Conservation (phyloP, 2,888 invertebrate species). For the Aphodius sticticus region DNA sequence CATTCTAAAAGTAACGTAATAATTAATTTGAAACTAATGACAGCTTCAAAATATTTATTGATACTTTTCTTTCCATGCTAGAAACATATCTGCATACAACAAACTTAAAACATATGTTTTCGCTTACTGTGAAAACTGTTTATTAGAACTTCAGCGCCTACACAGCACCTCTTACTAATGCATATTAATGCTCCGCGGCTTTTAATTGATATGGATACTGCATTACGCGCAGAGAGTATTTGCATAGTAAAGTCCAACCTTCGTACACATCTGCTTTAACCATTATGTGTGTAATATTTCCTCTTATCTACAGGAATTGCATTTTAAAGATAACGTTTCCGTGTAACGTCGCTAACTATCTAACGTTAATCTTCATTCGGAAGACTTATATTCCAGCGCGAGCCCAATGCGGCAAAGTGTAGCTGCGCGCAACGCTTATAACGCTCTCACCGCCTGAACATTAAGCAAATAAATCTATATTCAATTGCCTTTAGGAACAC, state of each 20-base stretch:
- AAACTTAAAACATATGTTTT: not conserved
- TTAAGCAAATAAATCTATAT: conserved; percentile 23
- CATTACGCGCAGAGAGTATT: not conserved
- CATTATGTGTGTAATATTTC: not conserved
- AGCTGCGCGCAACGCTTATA: not conserved
- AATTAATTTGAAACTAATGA: too few species aligned
- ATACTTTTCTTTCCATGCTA: too few species aligned
- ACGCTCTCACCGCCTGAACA: conserved; percentile 4
- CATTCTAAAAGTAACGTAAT: too few species aligned
- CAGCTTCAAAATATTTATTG: too few species aligned
- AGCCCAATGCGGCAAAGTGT: not conserved
- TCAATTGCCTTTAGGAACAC: conserved; percentile 16
- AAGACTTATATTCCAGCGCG: not conserved
- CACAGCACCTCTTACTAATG: not conserved
- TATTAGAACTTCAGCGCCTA: not conserved
- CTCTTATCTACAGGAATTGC: not conserved
- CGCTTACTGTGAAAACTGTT: not conserved
- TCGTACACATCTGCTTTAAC: conserved; percentile 4
- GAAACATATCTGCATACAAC: not conserved
- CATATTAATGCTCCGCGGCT: not conserved
- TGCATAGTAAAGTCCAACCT: not conserved
- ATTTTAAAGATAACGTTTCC: conserved; percentile 4
- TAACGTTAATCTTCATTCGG: conserved; percentile 4
- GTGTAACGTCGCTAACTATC: conserved; percentile 4
- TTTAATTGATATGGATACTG: not conserved